These are phyloP conservation scores for Drosophila meridionalis DNA, from an alignment of 2,888 invertebrate genomes.

Conservation along the genomic window DNA sequence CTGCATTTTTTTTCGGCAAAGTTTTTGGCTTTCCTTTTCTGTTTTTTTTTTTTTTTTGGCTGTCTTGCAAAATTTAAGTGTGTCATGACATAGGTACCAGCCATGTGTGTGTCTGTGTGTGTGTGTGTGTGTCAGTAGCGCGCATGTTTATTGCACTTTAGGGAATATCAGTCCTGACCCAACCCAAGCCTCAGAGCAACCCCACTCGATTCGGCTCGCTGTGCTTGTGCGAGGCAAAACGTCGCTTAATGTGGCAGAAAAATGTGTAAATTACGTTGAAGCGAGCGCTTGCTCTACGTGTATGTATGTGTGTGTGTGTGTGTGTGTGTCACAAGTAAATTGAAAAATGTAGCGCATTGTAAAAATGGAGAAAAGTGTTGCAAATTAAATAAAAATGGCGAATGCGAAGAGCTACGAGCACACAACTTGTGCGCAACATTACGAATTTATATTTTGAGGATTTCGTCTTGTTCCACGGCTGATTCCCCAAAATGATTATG, in stretches of 20 bases:
- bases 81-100: conserved; percentile 58
- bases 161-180: conserved; percentile 66
- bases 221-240: conserved; percentile 49
- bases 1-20: conserved; percentile 56
- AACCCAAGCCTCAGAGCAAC: conserved; percentile 48
- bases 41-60: conserved; percentile 23
- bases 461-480: neutral
- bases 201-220: conserved; percentile 31
- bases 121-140: conserved; percentile 52
- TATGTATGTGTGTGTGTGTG: conserved; percentile 10
- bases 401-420: conserved; percentile 60
- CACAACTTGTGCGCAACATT: conserved; percentile 13
- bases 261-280: conserved; percentile 77
- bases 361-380: conserved; percentile 63
- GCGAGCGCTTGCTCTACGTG: conserved; percentile 28
- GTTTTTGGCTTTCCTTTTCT: conserved; percentile 21
- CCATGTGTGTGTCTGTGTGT: conserved; percentile 32
- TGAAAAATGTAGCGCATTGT: conserved; percentile 71
- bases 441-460: conserved; percentile 22
- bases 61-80: conserved; percentile 61
- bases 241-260: conserved; percentile 80
- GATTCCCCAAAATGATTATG: conserved; percentile 1
- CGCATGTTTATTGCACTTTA: conserved; percentile 80
- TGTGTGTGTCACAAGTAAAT: conserved; percentile 62
- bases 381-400: conserved; percentile 75